phyloP scores from a whole-genome alignment of 2,888 invertebrate genomes.

The Neoitamus cyanurus region DNA sequence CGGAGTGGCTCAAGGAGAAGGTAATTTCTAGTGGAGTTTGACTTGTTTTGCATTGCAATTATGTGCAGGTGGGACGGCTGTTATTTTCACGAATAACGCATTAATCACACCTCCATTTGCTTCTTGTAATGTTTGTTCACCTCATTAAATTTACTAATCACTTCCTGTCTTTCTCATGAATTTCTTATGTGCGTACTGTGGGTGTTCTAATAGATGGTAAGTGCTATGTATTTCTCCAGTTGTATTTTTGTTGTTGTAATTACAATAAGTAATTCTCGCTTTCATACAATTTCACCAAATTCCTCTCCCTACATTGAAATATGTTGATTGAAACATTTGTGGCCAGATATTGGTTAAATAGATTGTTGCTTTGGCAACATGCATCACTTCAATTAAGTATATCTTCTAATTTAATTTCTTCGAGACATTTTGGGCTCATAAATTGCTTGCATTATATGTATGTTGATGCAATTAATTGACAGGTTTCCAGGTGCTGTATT shows the following conservation, averaged over 20 bases:
- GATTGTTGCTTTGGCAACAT: background rate
- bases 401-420: no score
- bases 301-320: background rate
- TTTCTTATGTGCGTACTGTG: conserved; percentile 3
- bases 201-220: conserved; percentile 25
- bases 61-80: background rate
- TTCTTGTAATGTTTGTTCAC: background rate
- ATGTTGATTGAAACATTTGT: background rate
- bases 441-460: no score
- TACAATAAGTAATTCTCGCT: background rate
- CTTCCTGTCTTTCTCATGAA: conserved; percentile 14
- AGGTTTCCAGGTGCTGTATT: no score
- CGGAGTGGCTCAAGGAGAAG: conserved; percentile 90
- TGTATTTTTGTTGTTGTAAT: background rate
- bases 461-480: no score
- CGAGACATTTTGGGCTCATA: no score
- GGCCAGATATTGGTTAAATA: background rate
- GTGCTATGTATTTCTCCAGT: background rate
- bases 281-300: background rate
- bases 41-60: background rate
- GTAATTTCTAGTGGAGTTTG: conserved; percentile 66
- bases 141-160: conserved; percentile 36
- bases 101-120: conserved; percentile 24
- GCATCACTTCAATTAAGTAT: background rate
- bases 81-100: conserved; percentile 3